These are phyloP conservation scores for Apamea monoglypha DNA, from an alignment of 2,888 invertebrate species.

Conservation along the genomic window DNA sequence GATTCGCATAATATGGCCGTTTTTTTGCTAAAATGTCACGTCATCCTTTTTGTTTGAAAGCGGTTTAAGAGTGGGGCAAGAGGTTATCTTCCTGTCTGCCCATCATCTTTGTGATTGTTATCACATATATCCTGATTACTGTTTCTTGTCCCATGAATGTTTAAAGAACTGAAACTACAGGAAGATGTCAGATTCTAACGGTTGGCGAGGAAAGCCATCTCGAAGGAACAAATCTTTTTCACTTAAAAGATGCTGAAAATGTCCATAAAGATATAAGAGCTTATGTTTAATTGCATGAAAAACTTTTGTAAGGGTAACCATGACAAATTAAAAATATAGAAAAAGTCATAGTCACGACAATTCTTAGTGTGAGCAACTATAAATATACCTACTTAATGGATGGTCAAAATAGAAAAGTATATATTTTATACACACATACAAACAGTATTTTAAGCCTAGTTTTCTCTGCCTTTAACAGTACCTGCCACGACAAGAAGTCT, in stretches of 20 bases:
- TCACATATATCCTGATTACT: background rate
- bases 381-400: background rate
- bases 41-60: background rate
- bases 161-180: background rate
- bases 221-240: background rate
- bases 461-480: background rate
- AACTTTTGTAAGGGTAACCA: background rate
- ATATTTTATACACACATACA: background rate
- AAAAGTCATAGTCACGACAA: background rate
- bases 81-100: background rate
- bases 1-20: too few relatives aligned
- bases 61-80: background rate
- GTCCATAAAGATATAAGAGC: background rate
- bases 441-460: background rate
- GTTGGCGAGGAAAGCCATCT: background rate
- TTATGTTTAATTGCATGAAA: background rate
- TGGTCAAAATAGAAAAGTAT: background rate
- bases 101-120: background rate
- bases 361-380: background rate
- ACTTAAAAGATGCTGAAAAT: background rate
- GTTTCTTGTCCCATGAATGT: background rate
- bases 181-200: background rate
- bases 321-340: background rate
- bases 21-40: background rate
- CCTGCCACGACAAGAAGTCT: background rate